Evolutionary conservation across 2,113 vertebrate genomes (phyloP).

Genomic region (Alaudala cheleensis): DNA sequence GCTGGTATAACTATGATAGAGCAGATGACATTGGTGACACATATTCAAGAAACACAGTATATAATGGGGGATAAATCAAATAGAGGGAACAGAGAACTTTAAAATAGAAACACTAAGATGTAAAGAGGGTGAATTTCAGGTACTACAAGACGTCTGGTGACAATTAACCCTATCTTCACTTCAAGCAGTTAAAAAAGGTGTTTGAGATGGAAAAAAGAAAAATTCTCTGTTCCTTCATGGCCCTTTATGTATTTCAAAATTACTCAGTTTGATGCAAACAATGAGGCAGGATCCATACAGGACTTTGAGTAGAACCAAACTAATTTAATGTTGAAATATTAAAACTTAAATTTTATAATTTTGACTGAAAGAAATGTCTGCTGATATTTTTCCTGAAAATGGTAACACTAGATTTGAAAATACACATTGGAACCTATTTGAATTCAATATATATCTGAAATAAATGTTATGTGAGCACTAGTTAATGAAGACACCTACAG

Average conservation of each 20-base stretch:
- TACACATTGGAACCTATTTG: neutral
- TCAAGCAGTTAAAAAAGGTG: neutral
- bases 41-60: neutral
- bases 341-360: neutral
- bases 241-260: neutral
- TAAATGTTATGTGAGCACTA: neutral
- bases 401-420: neutral
- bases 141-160: neutral
- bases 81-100: rapidly evolving
- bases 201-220: neutral
- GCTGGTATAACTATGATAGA: neutral
- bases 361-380: neutral
- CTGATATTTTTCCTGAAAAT: neutral
- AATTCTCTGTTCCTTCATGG: neutral
- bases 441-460: neutral
- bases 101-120: neutral
- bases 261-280: neutral
- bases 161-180: neutral
- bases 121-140: neutral
- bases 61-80: neutral
- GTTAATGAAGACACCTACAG: neutral
- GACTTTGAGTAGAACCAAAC: neutral
- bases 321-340: neutral
- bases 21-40: neutral
- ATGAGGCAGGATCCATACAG: neutral